Evolutionary conservation across 1,140 invertebrate genomes (phyloP).

Genomic region (Neodiprion virginianus): DNA sequence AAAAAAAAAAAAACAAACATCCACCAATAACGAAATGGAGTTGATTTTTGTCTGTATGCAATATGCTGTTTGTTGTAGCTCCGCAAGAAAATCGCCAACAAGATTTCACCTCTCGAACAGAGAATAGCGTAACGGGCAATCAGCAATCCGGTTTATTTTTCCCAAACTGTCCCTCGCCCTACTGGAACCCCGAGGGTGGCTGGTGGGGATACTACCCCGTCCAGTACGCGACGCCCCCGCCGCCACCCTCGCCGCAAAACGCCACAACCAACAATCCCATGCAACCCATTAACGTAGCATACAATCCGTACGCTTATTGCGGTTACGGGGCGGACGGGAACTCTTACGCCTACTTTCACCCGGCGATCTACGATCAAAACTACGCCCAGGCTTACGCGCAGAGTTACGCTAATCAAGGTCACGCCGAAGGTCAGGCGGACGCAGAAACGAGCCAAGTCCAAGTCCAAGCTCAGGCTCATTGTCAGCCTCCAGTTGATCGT

Average conservation of each 20-base stretch:
- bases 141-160: slow-evolving; percentile 48
- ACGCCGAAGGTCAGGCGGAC: neutral
- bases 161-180: slow-evolving; percentile 31
- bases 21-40: slow-evolving; percentile 14
- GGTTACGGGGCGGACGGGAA: slow-evolving; percentile 27
- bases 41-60: slow-evolving; percentile 52
- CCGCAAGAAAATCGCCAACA: slow-evolving; percentile 58
- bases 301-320: slow-evolving; percentile 31
- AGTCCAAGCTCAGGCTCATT: no score
- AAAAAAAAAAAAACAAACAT: neutral
- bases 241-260: neutral
- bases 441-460: no score
- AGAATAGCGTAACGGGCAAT: slow-evolving; percentile 55
- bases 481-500: neutral
- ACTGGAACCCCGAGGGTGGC: slow-evolving; percentile 39
- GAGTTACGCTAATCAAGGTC: neutral
- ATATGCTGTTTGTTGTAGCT: slow-evolving; percentile 61
- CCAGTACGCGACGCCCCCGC: slow-evolving; percentile 22
- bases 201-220: slow-evolving; percentile 49
- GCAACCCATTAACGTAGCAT: slow-evolving; percentile 19
- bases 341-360: slow-evolving; percentile 31
- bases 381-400: slow-evolving; percentile 15
- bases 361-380: slow-evolving; percentile 37
- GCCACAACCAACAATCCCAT: slow-evolving; percentile 18
- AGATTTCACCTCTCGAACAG: slow-evolving; percentile 53